Evolutionary conservation across 2,113 vertebrate species (phyloP).

Genomic region (Irena cyanogastra): DNA sequence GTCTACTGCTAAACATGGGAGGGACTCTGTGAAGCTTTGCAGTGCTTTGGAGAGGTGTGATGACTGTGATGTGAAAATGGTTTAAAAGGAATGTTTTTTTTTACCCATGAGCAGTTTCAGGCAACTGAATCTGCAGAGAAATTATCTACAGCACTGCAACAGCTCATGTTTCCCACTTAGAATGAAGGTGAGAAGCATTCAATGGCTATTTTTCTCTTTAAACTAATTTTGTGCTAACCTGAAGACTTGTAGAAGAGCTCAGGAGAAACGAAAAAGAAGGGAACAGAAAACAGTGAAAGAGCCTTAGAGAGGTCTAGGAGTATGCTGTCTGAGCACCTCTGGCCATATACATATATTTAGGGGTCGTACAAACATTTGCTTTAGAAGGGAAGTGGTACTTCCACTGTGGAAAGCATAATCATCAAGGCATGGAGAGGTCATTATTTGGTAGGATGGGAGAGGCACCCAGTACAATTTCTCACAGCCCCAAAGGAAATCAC

Average conservation of each 20-base stretch:
- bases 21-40: neutral
- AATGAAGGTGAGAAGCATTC: neutral
- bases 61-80: neutral
- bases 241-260: neutral
- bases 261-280: neutral
- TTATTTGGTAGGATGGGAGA: neutral
- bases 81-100: neutral
- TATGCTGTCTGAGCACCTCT: neutral
- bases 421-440: rapidly evolving
- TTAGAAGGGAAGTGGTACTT: neutral
- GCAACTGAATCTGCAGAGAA: neutral
- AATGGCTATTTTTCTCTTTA: neutral
- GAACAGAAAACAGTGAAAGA: neutral
- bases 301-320: neutral
- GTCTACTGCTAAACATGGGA: neutral
- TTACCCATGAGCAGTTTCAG: neutral
- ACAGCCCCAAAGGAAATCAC: neutral
- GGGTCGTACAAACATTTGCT: neutral
- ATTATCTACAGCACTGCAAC: neutral
- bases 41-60: neutral
- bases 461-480: neutral
- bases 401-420: neutral
- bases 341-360: neutral
- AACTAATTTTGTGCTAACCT: neutral
- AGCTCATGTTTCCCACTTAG: neutral